Base-by-base conservation (phyloP, 2,888 invertebrate genomes). In the Dynastes grantii region DNA sequence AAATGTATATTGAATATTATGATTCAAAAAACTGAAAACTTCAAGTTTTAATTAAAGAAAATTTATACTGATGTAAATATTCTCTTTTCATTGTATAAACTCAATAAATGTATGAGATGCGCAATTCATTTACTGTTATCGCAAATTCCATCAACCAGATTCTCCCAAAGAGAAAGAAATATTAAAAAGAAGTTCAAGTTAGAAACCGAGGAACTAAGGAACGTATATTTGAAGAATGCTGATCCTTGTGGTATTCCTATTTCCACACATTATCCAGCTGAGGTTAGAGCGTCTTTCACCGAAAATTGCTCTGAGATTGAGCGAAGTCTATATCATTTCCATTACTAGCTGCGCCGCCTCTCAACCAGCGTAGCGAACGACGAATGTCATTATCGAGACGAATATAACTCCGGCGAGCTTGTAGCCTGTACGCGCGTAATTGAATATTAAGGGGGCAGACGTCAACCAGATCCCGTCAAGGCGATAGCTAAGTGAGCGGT, bases 391-490 rank as follows among this genome's bases (percentile, higher is more conserved):
- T 75, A 75, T 61, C 49, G 61, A 40, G 45, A 49, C 61, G 73
- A 75, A 75, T 75, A 61, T 75, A 73, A 13, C 73, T 37, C 27
- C 45, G 29, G 5, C 55, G 73, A 51, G 68, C 32, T n/a, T 53
- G 63, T 63, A 71, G 68, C 32, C 9, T 53, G 71, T 63, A 71
- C 73, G 68, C 61, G 77, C 64, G 61, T 78, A 78, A 78, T 78
- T 71, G 40, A 78, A 78, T 78, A 78, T 78, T 78, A 71, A 78
- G 13, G 73, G 73, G 55, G 27, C 45, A 75, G 73, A 61, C 73
- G 73, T 61, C 73, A 75, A 75, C 61, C 73, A 63, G 29, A 75
- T 16, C 73, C 73, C 32, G 53, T 70, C 58, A 61, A 49, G 61
- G 49, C 45, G 55, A 37, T 71, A 71, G 29, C 70, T 77, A 71